Conservation (phyloP, 2,113 vertebrate species). For the Ammospiza caudacuta region DNA sequence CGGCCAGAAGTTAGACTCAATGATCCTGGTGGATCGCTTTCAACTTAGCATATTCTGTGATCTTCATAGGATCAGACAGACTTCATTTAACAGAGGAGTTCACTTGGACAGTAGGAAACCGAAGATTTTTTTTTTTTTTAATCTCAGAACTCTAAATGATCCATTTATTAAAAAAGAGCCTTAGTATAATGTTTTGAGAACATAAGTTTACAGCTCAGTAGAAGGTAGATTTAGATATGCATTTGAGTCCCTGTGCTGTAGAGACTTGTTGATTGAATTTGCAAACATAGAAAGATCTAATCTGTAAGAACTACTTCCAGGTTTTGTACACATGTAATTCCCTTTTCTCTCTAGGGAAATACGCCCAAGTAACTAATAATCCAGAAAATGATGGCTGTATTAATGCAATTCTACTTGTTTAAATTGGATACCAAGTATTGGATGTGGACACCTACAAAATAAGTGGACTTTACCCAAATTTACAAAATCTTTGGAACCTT, state of each 20-base stretch:
- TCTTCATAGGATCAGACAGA: neutral
- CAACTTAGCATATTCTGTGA: neutral
- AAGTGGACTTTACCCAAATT: neutral
- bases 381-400: constrained; percentile 99
- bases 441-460: neutral
- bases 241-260: neutral
- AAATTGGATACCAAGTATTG: neutral
- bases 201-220: neutral
- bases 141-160: neutral
- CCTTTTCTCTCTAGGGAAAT: constrained; percentile 85
- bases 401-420: constrained; percentile 93
- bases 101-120: neutral
- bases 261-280: neutral
- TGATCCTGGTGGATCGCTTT: neutral
- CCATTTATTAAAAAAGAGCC: neutral
- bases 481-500: neutral
- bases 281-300: neutral
- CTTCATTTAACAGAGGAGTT: neutral
- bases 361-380: constrained; percentile 97
- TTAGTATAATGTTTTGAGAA: neutral
- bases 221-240: neutral
- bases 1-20: fast-evolving
- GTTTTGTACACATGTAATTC: neutral
- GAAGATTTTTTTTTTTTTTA: neutral
- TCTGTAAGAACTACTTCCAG: neutral